Conservation (phyloP, 2,797 vertebrate species). For the Eulemur albifrons region DNA sequence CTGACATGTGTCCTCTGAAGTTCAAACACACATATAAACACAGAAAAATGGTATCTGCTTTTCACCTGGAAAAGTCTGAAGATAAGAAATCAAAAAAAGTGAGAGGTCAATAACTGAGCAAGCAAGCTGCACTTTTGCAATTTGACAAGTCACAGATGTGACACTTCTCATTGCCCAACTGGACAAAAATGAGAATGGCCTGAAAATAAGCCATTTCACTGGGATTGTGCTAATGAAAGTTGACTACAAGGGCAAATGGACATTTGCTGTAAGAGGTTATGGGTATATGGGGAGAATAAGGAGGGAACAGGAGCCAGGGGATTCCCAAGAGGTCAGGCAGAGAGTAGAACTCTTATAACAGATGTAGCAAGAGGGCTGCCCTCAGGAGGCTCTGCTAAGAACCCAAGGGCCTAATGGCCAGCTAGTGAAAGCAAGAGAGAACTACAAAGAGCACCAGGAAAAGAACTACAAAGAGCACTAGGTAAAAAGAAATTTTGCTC, state of each 20-base stretch:
- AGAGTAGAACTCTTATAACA: not conserved
- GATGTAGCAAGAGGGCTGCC: not conserved
- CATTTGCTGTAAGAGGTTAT: not conserved
- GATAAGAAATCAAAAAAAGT: not conserved
- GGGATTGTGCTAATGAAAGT: not conserved
- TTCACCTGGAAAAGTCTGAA: not conserved
- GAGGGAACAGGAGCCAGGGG: not conserved
- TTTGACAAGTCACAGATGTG: not conserved
- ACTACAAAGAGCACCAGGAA: not conserved
- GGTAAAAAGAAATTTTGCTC: not conserved
- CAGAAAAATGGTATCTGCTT: not conserved
- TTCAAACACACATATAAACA: not conserved
- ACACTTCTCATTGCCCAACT: not conserved
- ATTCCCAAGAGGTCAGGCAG: not conserved
- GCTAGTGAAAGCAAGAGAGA: not conserved
- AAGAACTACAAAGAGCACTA: not conserved
- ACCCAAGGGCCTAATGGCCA: not conserved
- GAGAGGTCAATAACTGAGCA: not conserved
- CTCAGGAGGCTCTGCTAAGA: not conserved
- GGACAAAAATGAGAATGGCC: constrained; percentile 16
- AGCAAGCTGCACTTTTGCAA: not conserved
- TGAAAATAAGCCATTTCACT: not conserved
- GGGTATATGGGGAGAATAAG: not conserved
- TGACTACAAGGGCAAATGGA: not conserved
- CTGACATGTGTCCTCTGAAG: not conserved